Conservation (phyloP, 1,140 invertebrate genomes). For the Drosophila pandora region DNA sequence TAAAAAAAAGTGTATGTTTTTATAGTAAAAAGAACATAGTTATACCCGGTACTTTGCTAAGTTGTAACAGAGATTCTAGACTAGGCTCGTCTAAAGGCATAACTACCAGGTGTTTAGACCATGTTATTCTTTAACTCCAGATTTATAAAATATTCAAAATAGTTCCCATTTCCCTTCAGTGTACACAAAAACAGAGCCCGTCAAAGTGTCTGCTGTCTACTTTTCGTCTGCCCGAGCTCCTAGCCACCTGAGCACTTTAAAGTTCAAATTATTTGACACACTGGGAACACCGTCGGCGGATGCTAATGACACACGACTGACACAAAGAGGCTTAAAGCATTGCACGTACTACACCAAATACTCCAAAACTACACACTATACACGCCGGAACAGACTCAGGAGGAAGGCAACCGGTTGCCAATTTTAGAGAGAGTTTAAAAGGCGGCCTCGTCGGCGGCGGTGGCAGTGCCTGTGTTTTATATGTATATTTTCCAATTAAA, state of each 20-base stretch:
- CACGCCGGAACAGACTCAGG: background rate
- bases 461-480: background rate
- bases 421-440: constrained; percentile 44
- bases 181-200: constrained; percentile 15
- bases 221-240: constrained; percentile 34
- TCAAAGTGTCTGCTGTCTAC: constrained; percentile 30
- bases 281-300: constrained; percentile 43
- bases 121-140: no score
- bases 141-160: no score
- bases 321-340: constrained; percentile 65
- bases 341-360: constrained; percentile 9
- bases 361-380: constrained; percentile 4
- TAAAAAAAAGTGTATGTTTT: background rate
- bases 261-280: constrained; percentile 75
- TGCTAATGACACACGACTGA: constrained; percentile 60
- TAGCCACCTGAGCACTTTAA: constrained; percentile 69
- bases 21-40: no score
- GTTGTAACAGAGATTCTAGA: no score
- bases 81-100: no score
- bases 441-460: constrained; percentile 10
- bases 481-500: constrained; percentile 40
- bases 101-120: no score
- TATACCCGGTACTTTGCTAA: no score
- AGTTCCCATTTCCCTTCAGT: background rate
- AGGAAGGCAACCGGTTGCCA: constrained; percentile 52